phyloP scores from a whole-genome alignment of 2,888 invertebrate genomes.

The Pachydiplax longipennis region DNA sequence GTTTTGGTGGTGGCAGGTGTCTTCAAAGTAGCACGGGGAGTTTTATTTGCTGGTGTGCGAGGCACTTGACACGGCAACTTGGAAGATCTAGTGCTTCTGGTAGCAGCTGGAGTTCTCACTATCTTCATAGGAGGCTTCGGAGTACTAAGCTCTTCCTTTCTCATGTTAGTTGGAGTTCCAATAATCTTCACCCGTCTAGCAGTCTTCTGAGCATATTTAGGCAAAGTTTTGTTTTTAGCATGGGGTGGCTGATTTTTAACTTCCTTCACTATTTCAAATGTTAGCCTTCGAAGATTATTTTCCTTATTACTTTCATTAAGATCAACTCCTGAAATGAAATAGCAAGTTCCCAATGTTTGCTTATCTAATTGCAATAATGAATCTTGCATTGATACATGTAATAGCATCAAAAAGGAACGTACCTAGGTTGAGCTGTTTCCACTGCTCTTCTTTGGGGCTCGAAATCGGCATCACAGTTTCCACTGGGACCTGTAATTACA shows the following conservation, averaged over 20 bases:
- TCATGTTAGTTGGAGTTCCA: background rate
- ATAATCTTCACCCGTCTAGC: background rate
- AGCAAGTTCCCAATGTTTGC: background rate
- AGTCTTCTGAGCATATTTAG: background rate
- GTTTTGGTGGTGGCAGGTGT: background rate
- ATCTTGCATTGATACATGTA: background rate
- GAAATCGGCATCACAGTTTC: background rate
- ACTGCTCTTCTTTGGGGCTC: background rate
- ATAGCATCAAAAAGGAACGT: background rate
- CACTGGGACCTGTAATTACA: background rate
- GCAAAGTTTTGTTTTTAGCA: background rate
- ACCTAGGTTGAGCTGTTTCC: background rate
- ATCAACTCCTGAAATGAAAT: background rate
- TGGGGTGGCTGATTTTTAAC: background rate
- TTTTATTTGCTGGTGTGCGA: background rate
- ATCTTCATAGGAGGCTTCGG: background rate
- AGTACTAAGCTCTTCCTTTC: background rate
- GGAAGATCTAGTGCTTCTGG: background rate
- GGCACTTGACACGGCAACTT: background rate
- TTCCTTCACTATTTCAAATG: background rate
- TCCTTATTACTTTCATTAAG: constrained; percentile 27
- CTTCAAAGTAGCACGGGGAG: background rate
- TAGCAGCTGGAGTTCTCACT: background rate
- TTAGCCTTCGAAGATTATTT: constrained; percentile 5
- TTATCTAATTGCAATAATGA: background rate